These are phyloP conservation scores for Acromyrmex heyeri DNA, from an alignment of 1,140 invertebrate species.

Conservation along the genomic window DNA sequence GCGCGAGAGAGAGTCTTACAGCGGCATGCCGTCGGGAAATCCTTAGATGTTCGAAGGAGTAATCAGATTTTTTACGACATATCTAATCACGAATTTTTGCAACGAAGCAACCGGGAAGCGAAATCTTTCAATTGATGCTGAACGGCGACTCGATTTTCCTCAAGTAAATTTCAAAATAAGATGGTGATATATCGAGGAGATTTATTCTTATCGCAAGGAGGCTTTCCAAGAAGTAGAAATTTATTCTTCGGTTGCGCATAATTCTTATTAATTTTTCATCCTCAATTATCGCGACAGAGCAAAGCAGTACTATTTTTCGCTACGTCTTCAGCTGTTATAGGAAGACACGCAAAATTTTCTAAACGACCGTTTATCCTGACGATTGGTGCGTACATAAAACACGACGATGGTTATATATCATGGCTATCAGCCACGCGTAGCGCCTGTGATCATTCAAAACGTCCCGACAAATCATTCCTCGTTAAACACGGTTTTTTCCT, in stretches of 20 bases:
- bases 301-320: not conserved
- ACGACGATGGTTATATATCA: slow-evolving; percentile 41
- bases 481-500: slow-evolving; percentile 64
- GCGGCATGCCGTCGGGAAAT: slow-evolving; percentile 7
- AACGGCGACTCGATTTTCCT: not conserved
- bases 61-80: not conserved
- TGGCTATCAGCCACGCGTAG: slow-evolving; percentile 47
- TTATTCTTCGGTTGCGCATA: not conserved
- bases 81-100: not conserved
- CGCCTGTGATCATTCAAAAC: slow-evolving; percentile 55
- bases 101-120: not conserved
- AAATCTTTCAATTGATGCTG: not conserved
- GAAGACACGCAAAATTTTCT: slow-evolving; percentile 9
- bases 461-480: slow-evolving; percentile 70
- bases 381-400: slow-evolving; percentile 37
- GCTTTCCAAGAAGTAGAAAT: not conserved
- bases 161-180: not conserved
- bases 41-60: not conserved
- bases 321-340: not conserved
- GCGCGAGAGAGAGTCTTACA: slow-evolving; percentile 1
- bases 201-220: not conserved
- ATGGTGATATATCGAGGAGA: not conserved
- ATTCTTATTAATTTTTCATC: slow-evolving; percentile 2
- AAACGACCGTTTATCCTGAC: slow-evolving; percentile 8
- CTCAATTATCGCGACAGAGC: not conserved